Conservation (phyloP, 2,113 vertebrate genomes). For the Grus americana region DNA sequence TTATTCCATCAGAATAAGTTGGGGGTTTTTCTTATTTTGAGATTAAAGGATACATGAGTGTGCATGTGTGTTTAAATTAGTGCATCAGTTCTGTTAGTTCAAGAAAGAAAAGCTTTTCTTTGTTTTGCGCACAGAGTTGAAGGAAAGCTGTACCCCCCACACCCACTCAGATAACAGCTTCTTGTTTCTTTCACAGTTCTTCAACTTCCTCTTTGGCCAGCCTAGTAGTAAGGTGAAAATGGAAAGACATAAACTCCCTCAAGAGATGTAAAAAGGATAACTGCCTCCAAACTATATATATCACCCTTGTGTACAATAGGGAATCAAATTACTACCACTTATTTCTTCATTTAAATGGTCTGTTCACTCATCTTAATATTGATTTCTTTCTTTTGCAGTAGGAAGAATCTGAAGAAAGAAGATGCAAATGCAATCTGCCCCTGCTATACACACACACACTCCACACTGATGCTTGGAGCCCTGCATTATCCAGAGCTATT, state of each 20-base stretch:
- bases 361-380: not conserved
- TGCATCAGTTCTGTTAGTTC: not conserved
- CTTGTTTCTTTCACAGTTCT: not conserved
- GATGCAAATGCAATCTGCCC: not conserved
- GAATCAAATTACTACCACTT: not conserved
- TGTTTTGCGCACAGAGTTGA: not conserved
- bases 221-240: not conserved
- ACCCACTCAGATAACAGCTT: not conserved
- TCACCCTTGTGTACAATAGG: not conserved
- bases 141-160: not conserved
- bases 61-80: rapidly evolving
- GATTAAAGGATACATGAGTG: not conserved
- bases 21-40: not conserved
- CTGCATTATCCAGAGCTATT: not conserved
- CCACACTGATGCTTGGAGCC: not conserved
- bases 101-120: not conserved
- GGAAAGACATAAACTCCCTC: not conserved
- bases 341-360: slow-evolving; percentile 15
- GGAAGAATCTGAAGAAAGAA: not conserved
- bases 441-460: not conserved
- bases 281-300: not conserved
- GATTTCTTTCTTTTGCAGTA: not conserved
- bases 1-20: not conserved
- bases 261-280: not conserved
- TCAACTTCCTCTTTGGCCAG: not conserved